phyloP scores from a whole-genome alignment of 2,888 invertebrate genomes.

The Phalera bucephala region DNA sequence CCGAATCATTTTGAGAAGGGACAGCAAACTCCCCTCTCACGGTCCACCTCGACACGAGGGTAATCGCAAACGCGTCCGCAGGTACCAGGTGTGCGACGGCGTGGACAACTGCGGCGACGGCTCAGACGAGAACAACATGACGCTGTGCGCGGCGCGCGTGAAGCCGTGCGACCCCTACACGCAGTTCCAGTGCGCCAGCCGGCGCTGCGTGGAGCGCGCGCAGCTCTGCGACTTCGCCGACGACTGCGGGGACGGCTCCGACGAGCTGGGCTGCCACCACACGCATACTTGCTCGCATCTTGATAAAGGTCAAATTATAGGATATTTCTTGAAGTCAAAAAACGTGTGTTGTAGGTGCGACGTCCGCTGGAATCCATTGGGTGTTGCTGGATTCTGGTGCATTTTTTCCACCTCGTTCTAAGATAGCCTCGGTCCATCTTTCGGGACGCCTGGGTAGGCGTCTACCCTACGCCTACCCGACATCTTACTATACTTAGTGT shows the following conservation, averaged over 20 bases:
- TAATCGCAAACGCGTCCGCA: constrained; percentile 19
- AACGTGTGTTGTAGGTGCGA: too few species aligned
- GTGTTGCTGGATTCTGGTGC: too few species aligned
- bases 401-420: too few species aligned
- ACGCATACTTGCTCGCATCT: constrained; percentile 79
- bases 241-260: constrained; percentile 95
- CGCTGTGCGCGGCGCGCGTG: constrained; percentile 89
- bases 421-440: too few species aligned
- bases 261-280: constrained; percentile 94
- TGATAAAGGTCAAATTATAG: constrained; percentile 76
- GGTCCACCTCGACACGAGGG: too few species aligned
- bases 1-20: too few species aligned
- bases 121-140: constrained; percentile 97
- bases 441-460: too few species aligned
- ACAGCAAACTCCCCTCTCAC: too few species aligned
- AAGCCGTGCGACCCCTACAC: constrained; percentile 89
- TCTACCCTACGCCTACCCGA: too few species aligned
- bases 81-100: constrained; percentile 94
- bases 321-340: too few species aligned
- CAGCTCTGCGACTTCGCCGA: constrained; percentile 95
- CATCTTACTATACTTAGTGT: too few species aligned
- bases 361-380: too few species aligned
- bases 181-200: constrained; percentile 95
- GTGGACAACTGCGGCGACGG: constrained; percentile 97
- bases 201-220: constrained; percentile 89